Percentiles rank a stretch among this genome's conserved stretches.
These are phyloP conservation scores for Smutsia temminckii DNA, from an alignment of 2,797 vertebrate species.

Conservation along the genomic window DNA sequence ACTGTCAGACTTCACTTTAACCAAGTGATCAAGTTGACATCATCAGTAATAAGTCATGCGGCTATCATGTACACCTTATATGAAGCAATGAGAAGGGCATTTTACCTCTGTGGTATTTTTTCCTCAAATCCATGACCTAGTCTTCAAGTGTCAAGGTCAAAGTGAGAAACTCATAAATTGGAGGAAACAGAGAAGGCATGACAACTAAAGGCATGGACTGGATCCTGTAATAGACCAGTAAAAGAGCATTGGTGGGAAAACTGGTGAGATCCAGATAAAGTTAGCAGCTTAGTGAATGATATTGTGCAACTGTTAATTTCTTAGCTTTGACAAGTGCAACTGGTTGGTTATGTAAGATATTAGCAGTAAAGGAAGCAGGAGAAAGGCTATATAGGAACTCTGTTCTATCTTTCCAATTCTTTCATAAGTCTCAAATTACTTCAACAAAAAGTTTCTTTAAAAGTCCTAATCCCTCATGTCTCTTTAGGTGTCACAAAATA, in stretches of 20 bases:
- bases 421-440: conserved; percentile 5
- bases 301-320: background rate
- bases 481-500: conserved; percentile 3
- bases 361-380: background rate
- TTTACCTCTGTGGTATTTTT: background rate
- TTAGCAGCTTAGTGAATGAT: background rate
- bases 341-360: background rate
- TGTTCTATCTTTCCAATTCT: background rate
- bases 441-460: background rate
- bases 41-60: background rate
- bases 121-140: background rate
- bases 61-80: background rate
- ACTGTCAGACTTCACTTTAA: background rate
- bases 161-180: background rate
- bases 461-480: background rate
- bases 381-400: background rate
- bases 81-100: background rate
- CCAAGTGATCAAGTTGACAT: background rate
- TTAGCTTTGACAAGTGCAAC: background rate
- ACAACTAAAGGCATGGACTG: background rate
- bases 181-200: background rate
- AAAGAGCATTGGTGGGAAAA: background rate
- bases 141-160: background rate
- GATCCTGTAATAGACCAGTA: background rate
- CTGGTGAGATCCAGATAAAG: background rate